Percentiles rank a stretch among this genome's conserved stretches.
Evolutionary conservation across 2,888 invertebrate genomes (phyloP).

Genomic region (Mesorhabditis sp.): DNA sequence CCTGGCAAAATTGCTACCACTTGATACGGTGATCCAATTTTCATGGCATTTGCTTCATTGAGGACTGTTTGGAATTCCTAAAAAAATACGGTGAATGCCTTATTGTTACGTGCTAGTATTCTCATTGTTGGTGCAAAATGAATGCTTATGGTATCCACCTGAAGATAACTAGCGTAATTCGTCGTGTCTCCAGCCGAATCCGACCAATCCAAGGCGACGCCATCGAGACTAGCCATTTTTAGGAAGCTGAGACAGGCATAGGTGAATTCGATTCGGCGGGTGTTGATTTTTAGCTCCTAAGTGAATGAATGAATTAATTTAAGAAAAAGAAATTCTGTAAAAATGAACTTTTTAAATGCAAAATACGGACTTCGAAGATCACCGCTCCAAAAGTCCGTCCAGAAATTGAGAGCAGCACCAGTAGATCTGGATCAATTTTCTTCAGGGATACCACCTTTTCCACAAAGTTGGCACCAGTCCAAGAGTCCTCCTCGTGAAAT

Average conservation of each 20-base stretch:
- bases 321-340: background rate
- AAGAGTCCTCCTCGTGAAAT: background rate
- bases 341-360: background rate
- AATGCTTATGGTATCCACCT: background rate
- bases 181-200: background rate
- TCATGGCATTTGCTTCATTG: background rate
- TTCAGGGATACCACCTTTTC: background rate
- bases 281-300: background rate
- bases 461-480: background rate
- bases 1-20: background rate
- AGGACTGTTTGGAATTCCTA: background rate
- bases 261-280: background rate
- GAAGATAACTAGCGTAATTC: background rate
- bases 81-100: background rate
- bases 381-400: background rate
- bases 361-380: no score
- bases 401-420: background rate
- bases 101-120: no score
- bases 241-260: background rate
- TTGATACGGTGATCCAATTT: background rate
- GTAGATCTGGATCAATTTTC: background rate
- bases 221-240: background rate
- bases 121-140: no score
- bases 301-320: no score
- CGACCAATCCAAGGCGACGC: background rate